Evolutionary conservation across 2,113 vertebrate species (phyloP).

Genomic region (Hoplias malabaricus): DNA sequence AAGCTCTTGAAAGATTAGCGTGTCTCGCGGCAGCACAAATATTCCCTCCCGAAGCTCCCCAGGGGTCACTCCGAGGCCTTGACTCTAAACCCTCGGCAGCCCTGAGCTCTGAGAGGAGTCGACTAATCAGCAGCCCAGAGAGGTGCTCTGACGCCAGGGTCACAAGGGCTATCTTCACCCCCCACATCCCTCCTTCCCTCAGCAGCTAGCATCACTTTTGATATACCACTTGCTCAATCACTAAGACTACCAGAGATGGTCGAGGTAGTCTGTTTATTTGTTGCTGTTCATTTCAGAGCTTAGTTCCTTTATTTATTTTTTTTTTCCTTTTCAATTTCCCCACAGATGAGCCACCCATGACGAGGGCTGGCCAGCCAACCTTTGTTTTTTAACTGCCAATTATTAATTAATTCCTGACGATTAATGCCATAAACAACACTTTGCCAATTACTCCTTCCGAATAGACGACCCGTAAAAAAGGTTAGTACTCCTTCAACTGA

Average conservation of each 20-base stretch:
- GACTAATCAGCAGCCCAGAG: conserved; percentile 37
- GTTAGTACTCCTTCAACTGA: neutral
- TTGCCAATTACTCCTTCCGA: neutral
- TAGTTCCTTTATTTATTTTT: too few relatives aligned
- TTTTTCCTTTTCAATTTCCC: neutral
- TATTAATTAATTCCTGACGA: neutral
- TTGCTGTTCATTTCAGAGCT: neutral
- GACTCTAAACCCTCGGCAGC: conserved; percentile 28
- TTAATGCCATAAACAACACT: neutral
- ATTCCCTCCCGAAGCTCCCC: conserved; percentile 13
- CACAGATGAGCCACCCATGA: neutral
- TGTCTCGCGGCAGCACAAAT: conserved; percentile 18
- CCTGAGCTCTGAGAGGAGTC: neutral
- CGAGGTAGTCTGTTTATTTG: conserved; percentile 2
- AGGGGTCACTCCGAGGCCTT: conserved; percentile 5
- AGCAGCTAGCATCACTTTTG: conserved; percentile 12
- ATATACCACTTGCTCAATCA: neutral
- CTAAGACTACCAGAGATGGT: neutral
- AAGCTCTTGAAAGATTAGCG: conserved; percentile 30
- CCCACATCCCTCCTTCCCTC: neutral
- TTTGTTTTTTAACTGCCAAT: neutral
- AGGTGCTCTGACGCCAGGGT: conserved; percentile 13
- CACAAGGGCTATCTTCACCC: conserved; percentile 4
- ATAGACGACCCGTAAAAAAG: neutral
- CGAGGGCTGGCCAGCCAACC: neutral